Evolutionary conservation across 2,797 vertebrate species (phyloP), one percentile per base, ranked within the genome.

Genomic region (Notolabrus celidotus): DNA sequence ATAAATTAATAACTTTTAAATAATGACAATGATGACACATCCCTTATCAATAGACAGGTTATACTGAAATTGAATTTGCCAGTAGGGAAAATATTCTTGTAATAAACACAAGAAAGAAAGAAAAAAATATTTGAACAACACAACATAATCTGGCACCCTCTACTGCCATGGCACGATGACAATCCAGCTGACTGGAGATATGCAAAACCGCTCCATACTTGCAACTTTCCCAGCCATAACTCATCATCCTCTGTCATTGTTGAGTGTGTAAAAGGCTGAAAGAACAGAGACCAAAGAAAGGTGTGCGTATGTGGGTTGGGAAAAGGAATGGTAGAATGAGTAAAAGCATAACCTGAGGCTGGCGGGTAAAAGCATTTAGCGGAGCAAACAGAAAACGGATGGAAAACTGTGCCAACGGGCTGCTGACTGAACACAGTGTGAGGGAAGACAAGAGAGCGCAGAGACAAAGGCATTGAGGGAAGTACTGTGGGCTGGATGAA

Each of bases 381-480:
- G 56, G 64, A 45, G 67, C 77, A 81, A 86, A 83, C 57, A 77
- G 71, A 83, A 77, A 25, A 58, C 19, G 50, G 65, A 71, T n/a
- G 53, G 25, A 19, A 83, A 77, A 73, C 56, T 53, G 56, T 59
- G 77, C 81, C 58, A 74, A 64, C 10, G n/a, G 77, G 68, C 59
- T 78, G 68, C 78, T 81, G 84, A 85, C 71, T 88, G 67, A 79
- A 82, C 75, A 63, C 45, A 14, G 41, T 64, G 53, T 43, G 64
- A 65, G 70, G 43, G 71, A 59, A 72, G 56, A 33, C 50, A 46
- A 16, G 29, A 43, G 47, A 54, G 38, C 47, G 49, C 7, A 42
- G 36, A 71, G 34, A 68, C 34, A 65, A 36, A 41, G 62, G 20
- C 54, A 59, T 57, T 66, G 33, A 23, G 47, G 34, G 23, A 55